A percentile compares a stretch with the other conserved stretches of the same genome.
These are phyloP conservation scores for Camptogramma bilineatum DNA, from an alignment of 2,888 invertebrate genomes.

Conservation along the genomic window DNA sequence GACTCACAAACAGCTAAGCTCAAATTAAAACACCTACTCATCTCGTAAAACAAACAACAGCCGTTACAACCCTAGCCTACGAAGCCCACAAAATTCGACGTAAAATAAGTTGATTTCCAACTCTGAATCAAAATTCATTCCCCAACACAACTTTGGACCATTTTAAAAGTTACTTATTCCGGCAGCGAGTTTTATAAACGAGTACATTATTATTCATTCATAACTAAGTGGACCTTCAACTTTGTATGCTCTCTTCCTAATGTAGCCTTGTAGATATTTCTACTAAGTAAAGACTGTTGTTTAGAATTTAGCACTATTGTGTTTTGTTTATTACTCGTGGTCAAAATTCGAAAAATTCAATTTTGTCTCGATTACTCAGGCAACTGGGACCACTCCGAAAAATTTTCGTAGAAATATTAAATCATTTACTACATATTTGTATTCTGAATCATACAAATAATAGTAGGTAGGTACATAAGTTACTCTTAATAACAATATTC, in stretches of 20 bases:
- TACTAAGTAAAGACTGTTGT: too few relatives aligned
- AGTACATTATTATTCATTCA: conserved; percentile 36
- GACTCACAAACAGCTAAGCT: conserved; percentile 30
- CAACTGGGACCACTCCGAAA: too few relatives aligned
- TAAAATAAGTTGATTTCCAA: conserved; percentile 43
- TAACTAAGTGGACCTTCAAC: conserved; percentile 4
- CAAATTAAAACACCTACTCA: conserved; percentile 40
- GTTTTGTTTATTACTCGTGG: too few relatives aligned
- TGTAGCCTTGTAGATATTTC: not conserved
- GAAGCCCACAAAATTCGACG: conserved; percentile 32
- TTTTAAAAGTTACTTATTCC: conserved; percentile 41
- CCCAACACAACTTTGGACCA: conserved; percentile 38
- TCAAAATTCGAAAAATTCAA: too few relatives aligned
- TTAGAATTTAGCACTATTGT: not conserved
- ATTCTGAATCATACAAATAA: too few relatives aligned
- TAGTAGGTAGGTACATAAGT: not conserved
- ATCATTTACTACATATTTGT: too few relatives aligned
- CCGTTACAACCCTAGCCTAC: conserved; percentile 41
- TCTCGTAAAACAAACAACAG: conserved; percentile 41
- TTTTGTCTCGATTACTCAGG: too few relatives aligned
- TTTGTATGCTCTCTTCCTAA: not conserved
- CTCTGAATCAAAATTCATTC: conserved; percentile 45
- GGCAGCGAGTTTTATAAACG: conserved; percentile 38
- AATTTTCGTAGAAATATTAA: too few relatives aligned
- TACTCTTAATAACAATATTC: not conserved